These are phyloP conservation scores for Luidia sarsii DNA, from an alignment of 53 echinoderm and acorn worm species.

Conservation along the genomic window DNA sequence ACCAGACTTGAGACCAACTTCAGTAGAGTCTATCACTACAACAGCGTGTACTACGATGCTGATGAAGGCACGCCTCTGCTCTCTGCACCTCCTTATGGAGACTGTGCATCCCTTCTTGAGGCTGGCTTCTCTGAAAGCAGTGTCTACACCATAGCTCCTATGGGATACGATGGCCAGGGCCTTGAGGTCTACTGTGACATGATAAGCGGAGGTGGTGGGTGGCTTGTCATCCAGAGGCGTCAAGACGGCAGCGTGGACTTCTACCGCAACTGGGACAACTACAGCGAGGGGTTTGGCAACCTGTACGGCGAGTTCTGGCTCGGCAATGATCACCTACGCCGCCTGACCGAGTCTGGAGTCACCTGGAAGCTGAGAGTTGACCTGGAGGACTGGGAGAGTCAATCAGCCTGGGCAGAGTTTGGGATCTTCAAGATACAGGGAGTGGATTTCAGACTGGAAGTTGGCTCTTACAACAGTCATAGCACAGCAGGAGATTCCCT, in stretches of 20 bases:
- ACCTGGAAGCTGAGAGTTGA: not conserved
- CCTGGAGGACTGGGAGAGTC: not conserved
- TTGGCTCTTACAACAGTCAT: not conserved
- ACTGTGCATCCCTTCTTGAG: constrained; percentile 6
- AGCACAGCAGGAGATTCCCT: constrained; percentile 9
- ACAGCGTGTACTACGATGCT: not conserved
- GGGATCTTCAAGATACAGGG: not conserved
- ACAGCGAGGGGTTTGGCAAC: constrained; percentile 12
- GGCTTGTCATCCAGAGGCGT: constrained; percentile 27
- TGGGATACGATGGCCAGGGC: not conserved
- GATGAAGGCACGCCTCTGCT: too few species aligned
- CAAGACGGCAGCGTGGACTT: too few species aligned
- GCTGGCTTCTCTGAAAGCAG: not conserved
- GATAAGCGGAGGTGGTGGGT: not conserved
- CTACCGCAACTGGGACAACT: too few species aligned
- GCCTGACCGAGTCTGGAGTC: not conserved
- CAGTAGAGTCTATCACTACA: not conserved
- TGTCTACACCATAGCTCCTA: constrained; percentile 4
- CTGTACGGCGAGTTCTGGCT: not conserved
- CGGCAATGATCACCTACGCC: not conserved
- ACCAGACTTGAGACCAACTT: not conserved
- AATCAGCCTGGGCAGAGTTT: constrained; percentile 4
- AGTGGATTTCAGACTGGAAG: not conserved
- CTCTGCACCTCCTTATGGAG: too few species aligned
- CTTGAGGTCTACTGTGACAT: constrained; percentile 23